Conservation (phyloP, 2,888 invertebrate genomes). For the Scotopteryx bipunctaria region DNA sequence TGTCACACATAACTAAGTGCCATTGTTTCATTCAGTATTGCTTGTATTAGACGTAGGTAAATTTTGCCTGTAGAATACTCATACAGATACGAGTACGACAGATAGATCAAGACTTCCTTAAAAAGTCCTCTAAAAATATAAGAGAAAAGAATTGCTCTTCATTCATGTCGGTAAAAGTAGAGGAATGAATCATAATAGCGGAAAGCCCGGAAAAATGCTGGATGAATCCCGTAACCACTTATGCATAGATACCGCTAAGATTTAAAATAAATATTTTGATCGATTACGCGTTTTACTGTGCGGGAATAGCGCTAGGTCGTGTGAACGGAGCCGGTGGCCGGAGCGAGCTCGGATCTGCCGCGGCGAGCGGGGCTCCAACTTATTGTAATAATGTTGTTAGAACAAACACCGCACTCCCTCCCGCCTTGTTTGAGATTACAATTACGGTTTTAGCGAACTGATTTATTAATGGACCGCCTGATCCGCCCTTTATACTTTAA, state of each 20-base stretch:
- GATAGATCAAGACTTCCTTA: too few relatives aligned
- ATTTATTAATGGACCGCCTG: conserved; percentile 83
- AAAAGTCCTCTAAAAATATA: conserved; percentile 1
- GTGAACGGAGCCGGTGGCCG: conserved; percentile 57
- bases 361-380: conserved; percentile 57
- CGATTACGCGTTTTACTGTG: conserved; percentile 32
- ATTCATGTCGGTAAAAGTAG: not conserved
- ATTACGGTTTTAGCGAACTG: conserved; percentile 84
- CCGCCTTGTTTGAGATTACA: conserved; percentile 81
- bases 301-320: conserved; percentile 46
- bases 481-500: conserved; percentile 82
- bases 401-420: conserved; percentile 77
- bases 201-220: conserved; percentile 11
- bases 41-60: too few relatives aligned
- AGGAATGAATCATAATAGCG: conserved; percentile 11
- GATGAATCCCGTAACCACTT: conserved; percentile 15
- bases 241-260: conserved; percentile 23
- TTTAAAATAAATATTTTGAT: conserved; percentile 26
- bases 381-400: conserved; percentile 83
- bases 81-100: too few relatives aligned
- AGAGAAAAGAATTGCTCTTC: not conserved
- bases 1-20: too few relatives aligned
- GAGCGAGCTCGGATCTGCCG: not conserved
- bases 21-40: too few relatives aligned
- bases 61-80: too few relatives aligned